Conservation (phyloP, 1,140 invertebrate species). For the Popillia japonica region DNA sequence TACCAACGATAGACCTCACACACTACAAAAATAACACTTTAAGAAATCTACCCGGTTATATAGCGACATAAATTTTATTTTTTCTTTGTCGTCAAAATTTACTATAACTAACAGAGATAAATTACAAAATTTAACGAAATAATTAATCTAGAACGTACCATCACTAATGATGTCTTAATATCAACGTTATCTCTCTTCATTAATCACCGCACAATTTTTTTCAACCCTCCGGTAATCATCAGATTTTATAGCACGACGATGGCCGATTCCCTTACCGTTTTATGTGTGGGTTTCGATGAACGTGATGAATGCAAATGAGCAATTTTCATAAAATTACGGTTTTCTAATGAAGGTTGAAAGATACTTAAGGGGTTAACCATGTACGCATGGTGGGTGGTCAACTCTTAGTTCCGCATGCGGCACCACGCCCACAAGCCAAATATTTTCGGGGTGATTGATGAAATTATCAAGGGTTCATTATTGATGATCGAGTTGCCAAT, state of each 20-base stretch:
- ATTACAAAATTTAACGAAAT: neutral
- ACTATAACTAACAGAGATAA: constrained; percentile 5
- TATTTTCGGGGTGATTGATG: constrained; percentile 21
- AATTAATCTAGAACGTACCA: neutral
- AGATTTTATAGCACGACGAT: neutral
- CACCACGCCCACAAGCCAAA: constrained; percentile 32
- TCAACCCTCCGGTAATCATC: neutral
- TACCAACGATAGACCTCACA: neutral
- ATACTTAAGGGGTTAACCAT: constrained; percentile 25
- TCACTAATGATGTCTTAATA: neutral
- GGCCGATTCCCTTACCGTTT: neutral
- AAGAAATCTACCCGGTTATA: neutral
- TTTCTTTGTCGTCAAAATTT: neutral
- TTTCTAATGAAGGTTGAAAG: constrained; percentile 15
- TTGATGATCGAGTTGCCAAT: constrained; percentile 31
- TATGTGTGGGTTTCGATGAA: constrained; percentile 5
- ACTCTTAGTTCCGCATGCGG: constrained; percentile 28
- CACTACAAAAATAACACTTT: neutral
- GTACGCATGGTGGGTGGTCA: constrained; percentile 18
- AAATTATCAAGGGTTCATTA: constrained; percentile 23
- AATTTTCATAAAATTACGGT: constrained; percentile 30
- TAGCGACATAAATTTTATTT: neutral
- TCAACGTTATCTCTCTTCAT: constrained; percentile 9
- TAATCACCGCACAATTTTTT: no score
- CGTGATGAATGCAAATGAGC: constrained; percentile 11